Conservation (phyloP, 2,888 invertebrate genomes). For the Orthosia incerta region DNA sequence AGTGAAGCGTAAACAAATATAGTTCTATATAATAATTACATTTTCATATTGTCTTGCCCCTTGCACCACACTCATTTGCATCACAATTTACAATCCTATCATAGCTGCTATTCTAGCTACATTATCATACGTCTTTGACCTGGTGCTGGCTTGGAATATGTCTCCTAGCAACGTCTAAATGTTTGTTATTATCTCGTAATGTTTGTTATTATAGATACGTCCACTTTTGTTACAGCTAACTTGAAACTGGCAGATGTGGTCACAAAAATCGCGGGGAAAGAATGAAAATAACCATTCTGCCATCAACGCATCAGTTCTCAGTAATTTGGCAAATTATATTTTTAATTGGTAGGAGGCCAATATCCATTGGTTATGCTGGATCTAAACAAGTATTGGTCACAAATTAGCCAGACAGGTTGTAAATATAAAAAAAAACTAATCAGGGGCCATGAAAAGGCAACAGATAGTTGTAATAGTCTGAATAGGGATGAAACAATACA, state of each 20-base stretch:
- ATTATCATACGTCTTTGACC: not conserved
- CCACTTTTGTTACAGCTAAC: constrained; percentile 62
- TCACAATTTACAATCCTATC: not conserved
- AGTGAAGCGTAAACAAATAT: constrained; percentile 5
- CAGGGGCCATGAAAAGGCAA: too few species aligned
- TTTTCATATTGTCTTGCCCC: not conserved
- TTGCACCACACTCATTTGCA: constrained; percentile 9
- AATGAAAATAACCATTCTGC: too few species aligned
- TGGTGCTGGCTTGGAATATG: constrained; percentile 7
- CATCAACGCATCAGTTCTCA: too few species aligned
- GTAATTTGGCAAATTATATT: too few species aligned
- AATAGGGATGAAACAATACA: too few species aligned
- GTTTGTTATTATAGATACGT: constrained; percentile 53
- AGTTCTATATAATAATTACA: constrained; percentile 4
- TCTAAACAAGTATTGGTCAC: too few species aligned
- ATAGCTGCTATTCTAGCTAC: too few species aligned
- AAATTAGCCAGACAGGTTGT: too few species aligned
- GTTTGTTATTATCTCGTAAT: constrained; percentile 23
- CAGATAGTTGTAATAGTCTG: too few species aligned
- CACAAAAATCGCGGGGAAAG: constrained; percentile 38
- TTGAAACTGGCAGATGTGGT: constrained; percentile 45
- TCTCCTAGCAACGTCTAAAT: constrained; percentile 20
- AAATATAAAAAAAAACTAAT: too few species aligned
- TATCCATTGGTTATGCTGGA: too few species aligned
- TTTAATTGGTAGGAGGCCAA: too few species aligned